Conservation (phyloP, 2,113 vertebrate genomes). For the Phycodurus eques region DNA sequence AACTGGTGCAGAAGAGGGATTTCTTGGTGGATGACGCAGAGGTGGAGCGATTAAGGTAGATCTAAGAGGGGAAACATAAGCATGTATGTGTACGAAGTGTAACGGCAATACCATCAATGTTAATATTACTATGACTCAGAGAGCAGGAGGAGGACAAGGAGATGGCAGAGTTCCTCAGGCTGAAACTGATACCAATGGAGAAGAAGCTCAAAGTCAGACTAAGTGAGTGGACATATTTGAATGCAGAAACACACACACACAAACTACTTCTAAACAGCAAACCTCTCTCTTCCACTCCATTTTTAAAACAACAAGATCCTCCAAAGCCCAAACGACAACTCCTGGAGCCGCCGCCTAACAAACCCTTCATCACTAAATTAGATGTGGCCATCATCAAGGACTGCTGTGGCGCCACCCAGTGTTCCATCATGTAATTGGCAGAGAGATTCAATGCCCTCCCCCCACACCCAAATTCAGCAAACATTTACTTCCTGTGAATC, state of each 20-base stretch:
- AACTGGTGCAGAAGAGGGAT: slow-evolving; percentile 95
- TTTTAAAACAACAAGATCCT: slow-evolving; percentile 69
- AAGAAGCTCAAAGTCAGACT: slow-evolving; percentile 80
- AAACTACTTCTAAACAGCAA: not conserved
- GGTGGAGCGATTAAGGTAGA: slow-evolving; percentile 91
- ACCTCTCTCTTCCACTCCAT: not conserved
- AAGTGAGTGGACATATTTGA: slow-evolving; percentile 73
- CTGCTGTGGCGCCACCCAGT: slow-evolving; percentile 93
- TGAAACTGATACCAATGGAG: slow-evolving; percentile 91
- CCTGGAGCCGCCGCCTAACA: slow-evolving; percentile 83
- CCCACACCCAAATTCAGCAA: slow-evolving; percentile 22
- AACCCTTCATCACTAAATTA: slow-evolving; percentile 88
- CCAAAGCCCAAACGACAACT: slow-evolving; percentile 82
- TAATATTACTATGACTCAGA: slow-evolving; percentile 60
- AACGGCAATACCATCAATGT: not conserved
- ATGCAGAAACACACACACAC: not conserved
- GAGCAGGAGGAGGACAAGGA: slow-evolving; percentile 97
- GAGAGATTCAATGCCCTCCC: not conserved
- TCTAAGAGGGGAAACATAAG: not conserved
- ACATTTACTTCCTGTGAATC: slow-evolving; percentile 33
- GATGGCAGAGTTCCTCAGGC: slow-evolving; percentile 92
- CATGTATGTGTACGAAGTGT: not conserved
- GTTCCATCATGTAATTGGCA: slow-evolving; percentile 85
- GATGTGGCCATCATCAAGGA: slow-evolving; percentile 91
- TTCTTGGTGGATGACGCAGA: slow-evolving; percentile 97